These are phyloP conservation scores for Lysiphlebus fabarum DNA, from an alignment of 1,140 invertebrate genomes.

Conservation along the genomic window DNA sequence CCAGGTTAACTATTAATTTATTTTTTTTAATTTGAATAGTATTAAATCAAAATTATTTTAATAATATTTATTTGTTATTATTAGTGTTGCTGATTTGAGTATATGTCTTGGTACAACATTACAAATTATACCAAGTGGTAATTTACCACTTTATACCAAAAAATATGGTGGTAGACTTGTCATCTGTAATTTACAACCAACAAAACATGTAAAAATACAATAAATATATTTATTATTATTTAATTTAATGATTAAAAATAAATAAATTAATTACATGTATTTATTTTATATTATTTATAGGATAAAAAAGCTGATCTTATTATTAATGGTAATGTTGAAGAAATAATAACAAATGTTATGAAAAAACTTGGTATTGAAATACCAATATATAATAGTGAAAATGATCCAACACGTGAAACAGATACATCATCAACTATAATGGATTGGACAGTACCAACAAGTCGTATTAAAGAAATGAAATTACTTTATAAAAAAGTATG, in stretches of 20 bases:
- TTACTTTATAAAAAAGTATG: slow-evolving; percentile 56
- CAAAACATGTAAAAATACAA: slow-evolving; percentile 89
- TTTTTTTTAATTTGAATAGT: slow-evolving; percentile 9
- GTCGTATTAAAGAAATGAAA: slow-evolving; percentile 56
- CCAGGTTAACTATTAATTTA: slow-evolving; percentile 62
- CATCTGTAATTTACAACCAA: slow-evolving; percentile 95
- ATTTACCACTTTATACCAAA: slow-evolving; percentile 84
- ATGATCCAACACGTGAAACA: slow-evolving; percentile 66
- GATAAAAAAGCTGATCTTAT: slow-evolving; percentile 89
- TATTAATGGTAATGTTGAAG: slow-evolving; percentile 87
- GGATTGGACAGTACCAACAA: slow-evolving; percentile 63
- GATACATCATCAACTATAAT: slow-evolving; percentile 43
- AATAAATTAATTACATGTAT: slow-evolving; percentile 16
- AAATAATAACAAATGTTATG: slow-evolving; percentile 75
- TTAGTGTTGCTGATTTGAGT: slow-evolving; percentile 83
- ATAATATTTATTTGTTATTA: slow-evolving; percentile 32
- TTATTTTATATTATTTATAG: slow-evolving; percentile 54
- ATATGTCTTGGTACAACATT: slow-evolving; percentile 93
- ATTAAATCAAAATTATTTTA: not conserved
- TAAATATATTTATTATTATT: slow-evolving; percentile 19
- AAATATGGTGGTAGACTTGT: slow-evolving; percentile 87
- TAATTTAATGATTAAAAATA: too few species aligned
- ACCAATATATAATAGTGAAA: slow-evolving; percentile 63
- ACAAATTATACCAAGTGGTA: slow-evolving; percentile 96
- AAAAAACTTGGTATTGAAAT: slow-evolving; percentile 70